Conservation (phyloP, 2,797 vertebrate species). For the Fistularia tabacaria region DNA sequence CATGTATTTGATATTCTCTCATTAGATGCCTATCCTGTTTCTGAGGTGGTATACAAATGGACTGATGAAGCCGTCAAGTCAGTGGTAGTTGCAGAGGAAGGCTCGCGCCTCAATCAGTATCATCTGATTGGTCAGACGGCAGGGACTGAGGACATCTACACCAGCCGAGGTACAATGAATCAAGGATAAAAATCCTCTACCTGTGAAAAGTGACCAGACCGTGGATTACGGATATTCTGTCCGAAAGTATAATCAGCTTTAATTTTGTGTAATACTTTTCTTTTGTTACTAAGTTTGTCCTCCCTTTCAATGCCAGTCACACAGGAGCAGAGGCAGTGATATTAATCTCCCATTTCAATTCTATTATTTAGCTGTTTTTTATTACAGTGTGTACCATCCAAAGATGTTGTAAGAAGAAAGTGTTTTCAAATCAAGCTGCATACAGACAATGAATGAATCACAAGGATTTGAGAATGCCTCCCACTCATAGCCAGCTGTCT, state of each 20-base stretch:
- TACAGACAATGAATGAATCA: slow-evolving; percentile 66
- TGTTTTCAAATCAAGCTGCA: slow-evolving; percentile 68
- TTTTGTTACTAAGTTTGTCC: neutral
- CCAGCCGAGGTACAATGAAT: slow-evolving; percentile 84
- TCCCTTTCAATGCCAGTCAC: neutral
- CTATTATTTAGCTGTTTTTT: slow-evolving; percentile 35
- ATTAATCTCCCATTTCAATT: slow-evolving; percentile 22
- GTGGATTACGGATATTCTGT: neutral
- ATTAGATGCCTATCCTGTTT: slow-evolving; percentile 93
- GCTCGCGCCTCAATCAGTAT: slow-evolving; percentile 96
- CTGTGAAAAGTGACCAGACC: too few species aligned
- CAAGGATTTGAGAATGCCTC: slow-evolving; percentile 71
- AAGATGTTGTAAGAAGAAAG: slow-evolving; percentile 54
- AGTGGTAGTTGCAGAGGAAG: slow-evolving; percentile 93
- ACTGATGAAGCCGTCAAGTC: slow-evolving; percentile 85
- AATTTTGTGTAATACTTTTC: neutral
- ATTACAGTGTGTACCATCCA: slow-evolving; percentile 43
- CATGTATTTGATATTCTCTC: neutral
- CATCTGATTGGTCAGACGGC: slow-evolving; percentile 92
- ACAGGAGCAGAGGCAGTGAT: slow-evolving; percentile 8
- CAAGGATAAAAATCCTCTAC: neutral
- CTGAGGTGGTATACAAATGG: slow-evolving; percentile 95
- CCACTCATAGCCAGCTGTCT: slow-evolving; percentile 75
- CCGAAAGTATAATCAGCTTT: too few species aligned
- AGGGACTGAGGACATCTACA: slow-evolving; percentile 89